Evolutionary conservation across 1,140 invertebrate species (phyloP).

Genomic region (Sesamia nonagrioides): DNA sequence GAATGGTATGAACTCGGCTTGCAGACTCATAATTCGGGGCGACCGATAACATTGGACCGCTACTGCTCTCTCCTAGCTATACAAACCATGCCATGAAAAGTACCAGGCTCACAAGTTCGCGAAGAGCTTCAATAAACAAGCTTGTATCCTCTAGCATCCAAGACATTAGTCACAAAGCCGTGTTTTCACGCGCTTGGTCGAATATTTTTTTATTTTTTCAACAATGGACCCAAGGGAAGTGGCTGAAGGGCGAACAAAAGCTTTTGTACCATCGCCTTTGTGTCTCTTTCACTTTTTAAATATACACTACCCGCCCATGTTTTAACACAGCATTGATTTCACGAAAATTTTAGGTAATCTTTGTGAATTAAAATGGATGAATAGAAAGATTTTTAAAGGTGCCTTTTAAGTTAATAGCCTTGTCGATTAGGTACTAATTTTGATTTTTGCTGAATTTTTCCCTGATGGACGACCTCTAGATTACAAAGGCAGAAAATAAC

Average conservation of each 20-base stretch:
- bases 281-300: conserved; percentile 36
- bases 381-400: conserved; percentile 20
- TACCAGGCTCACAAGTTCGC: conserved; percentile 41
- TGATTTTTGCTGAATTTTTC: neutral
- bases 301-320: conserved; percentile 28
- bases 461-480: no score
- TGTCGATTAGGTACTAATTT: neutral
- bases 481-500: no score
- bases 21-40: no score
- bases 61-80: no score
- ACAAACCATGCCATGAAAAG: neutral
- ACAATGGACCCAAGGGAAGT: conserved; percentile 40
- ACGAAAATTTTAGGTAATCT: conserved; percentile 8
- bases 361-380: conserved; percentile 19
- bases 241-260: conserved; percentile 32
- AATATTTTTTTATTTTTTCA: conserved; percentile 29
- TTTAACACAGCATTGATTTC: conserved; percentile 23
- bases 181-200: conserved; percentile 25
- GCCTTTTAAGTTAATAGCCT: conserved; percentile 14
- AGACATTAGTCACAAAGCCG: conserved; percentile 37
- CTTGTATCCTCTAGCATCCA: conserved; percentile 15
- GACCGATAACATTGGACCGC: no score
- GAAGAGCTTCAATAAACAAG: conserved; percentile 38
- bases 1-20: no score
- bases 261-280: conserved; percentile 32